Evolutionary conservation across 2,888 invertebrate species (phyloP), one percentile per base, ranked within the genome.

Genomic region (Minunthozetes semirufus): DNA sequence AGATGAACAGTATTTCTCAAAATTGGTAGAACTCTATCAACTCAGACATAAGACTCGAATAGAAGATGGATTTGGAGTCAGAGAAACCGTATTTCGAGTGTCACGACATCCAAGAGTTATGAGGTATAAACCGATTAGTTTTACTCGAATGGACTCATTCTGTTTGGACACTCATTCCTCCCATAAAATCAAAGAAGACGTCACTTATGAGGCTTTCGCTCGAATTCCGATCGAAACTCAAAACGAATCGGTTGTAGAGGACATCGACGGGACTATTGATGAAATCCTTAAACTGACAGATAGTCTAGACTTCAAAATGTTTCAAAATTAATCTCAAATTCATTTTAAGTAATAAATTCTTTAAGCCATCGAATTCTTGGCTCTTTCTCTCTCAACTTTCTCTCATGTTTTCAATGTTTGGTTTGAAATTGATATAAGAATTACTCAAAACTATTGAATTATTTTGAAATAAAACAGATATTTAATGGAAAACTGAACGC

Each of bases 1-100:
- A 29, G 94, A 94, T 80, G 93, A 94, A 83, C 91, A 92, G 81
- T 91, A 90, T 84, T 94, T 91, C 82, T 91, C 91, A 78, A 88
- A 89, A 89, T 80, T 38, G 42, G 56, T 53, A 6, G 22, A 50
- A 50, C 72, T 72, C 68, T 68, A 42, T 68, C 38, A 50, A 25
- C 50, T 72, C 11, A 42, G 56, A 33, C 72, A 72, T 33, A 72
- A 72, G 50, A 72, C 53, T 17, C 50, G 33, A 9, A 25, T 9
- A 9, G 72, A 72, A 38, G 50, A 50, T 25, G 72, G 72, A 1
- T 72, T 46, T 38, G 72, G 25, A 15, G 15, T 50, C 6, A 50
- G 27, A 29, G 48, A 72, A 56, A 27, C 72, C 8, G 50, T 50
- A 0, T 72, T 72, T 56, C 27, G 29, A 33, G 6, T 72, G n/a